Evolutionary conservation across 2,113 vertebrate species (phyloP).

Genomic region (Melanerpes formicivorus): DNA sequence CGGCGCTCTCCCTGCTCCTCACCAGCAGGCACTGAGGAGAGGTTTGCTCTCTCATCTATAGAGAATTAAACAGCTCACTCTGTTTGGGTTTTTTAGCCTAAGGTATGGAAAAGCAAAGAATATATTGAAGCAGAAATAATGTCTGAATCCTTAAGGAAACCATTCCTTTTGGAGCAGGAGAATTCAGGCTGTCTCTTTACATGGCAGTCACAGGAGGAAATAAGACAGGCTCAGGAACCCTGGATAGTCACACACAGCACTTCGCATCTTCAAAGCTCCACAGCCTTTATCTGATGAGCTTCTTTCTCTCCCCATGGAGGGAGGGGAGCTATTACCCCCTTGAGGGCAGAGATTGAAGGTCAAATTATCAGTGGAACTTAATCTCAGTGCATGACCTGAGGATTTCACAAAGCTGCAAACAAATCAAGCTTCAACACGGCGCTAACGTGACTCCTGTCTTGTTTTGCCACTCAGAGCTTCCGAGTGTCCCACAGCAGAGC

Average conservation of each 20-base stretch:
- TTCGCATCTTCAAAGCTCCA: background rate
- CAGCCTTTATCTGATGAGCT: background rate
- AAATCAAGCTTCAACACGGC: background rate
- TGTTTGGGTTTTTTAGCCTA: background rate
- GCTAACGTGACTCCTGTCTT: background rate
- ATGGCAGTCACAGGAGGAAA: background rate
- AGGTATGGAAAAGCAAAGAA: background rate
- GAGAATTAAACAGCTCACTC: background rate
- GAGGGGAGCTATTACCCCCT: background rate
- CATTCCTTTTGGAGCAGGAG: background rate
- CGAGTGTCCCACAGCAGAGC: background rate
- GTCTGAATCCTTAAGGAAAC: background rate
- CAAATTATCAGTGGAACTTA: background rate
- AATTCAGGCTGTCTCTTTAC: background rate
- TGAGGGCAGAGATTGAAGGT: background rate
- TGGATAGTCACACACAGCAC: background rate
- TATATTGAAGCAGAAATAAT: background rate
- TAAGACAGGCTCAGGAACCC: background rate
- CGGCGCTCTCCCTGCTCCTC: background rate
- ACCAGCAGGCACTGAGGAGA: background rate
- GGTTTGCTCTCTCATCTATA: background rate
- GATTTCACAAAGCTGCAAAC: conserved; percentile 38
- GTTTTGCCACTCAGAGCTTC: background rate
- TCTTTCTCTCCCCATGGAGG: background rate
- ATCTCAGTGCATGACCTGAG: background rate